Evolutionary conservation across 2,113 vertebrate genomes (phyloP), one percentile per base, ranked within the genome.

Genomic region (Opisthocomus hoazin): DNA sequence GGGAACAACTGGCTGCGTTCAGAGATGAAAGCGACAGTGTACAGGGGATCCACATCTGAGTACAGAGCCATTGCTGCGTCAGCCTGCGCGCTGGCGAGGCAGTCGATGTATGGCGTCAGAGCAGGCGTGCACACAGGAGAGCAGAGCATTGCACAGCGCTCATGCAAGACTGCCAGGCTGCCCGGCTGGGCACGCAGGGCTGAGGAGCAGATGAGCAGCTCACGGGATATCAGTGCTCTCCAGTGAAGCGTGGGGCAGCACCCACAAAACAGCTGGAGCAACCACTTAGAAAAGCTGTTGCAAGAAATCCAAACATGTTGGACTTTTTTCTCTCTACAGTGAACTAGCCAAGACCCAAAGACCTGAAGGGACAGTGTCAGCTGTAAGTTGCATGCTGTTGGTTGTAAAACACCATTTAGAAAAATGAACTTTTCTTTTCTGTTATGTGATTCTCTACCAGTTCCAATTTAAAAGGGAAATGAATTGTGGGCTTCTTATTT

Each of bases 391-490:
- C 32, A 3, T 30, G 27, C 69, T 75, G 41, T 11, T 43, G 18
- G 29, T 32, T 86, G 29, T 60, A 48, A 58, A 69, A 82, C 34
- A 48, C 29, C 17, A 3, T 34, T 69, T 23, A 66, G 66, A 63
- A 73, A 78, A 83, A 69, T 9, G 13, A 89, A 39, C 17, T 57
- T 45, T 46, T 29, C 12, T 69, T 68, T 69, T 60, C 57, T 64
- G 4, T 30, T 56, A 18, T 56, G 8, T 60, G 23, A 60, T 69
- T 75, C 45, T 48, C 11, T 27, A 43, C 26, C 29, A 15, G n/a
- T 73, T 95, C 57, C 41, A 66, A 86, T 96, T 87, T 84, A 58
- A 89, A 97, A 57, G 34, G 51, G 75, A 95, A 89, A 70, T 30
- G 15, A 66, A 78, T 23, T 56, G 36, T 86, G 4, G 22, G 12